Percentiles rank a stretch among this genome's conserved stretches.
Evolutionary conservation across 2,113 vertebrate genomes (phyloP).

Genomic region (Gambusia holbrooki): DNA sequence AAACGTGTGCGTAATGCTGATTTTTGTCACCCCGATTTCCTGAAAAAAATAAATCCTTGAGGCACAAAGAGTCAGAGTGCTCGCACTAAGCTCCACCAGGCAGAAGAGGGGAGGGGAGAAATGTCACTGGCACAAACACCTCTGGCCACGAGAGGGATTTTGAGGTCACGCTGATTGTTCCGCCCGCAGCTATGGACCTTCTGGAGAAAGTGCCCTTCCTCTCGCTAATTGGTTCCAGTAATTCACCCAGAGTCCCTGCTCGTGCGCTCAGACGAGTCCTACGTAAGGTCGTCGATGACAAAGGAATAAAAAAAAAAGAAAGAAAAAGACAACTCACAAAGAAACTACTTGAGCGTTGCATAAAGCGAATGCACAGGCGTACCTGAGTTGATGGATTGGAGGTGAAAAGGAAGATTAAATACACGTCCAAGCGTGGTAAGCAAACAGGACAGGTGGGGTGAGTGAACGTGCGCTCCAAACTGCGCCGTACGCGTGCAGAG

Average conservation of each 20-base stretch:
- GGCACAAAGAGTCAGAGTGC: constrained; percentile 26
- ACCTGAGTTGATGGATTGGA: constrained; percentile 17
- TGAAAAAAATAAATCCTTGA: background rate
- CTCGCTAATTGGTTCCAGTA: constrained; percentile 68
- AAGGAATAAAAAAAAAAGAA: constrained; percentile 45
- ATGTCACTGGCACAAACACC: constrained; percentile 65
- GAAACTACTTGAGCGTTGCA: constrained; percentile 17
- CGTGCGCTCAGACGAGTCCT: constrained; percentile 30
- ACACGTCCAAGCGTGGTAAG: constrained; percentile 16
- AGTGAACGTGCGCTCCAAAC: constrained; percentile 4
- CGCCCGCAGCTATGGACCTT: constrained; percentile 56
- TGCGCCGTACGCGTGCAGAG: background rate
- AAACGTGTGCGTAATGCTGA: constrained; percentile 40
- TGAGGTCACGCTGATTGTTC: constrained; percentile 71
- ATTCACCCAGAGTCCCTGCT: constrained; percentile 58
- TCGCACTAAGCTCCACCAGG: constrained; percentile 44
- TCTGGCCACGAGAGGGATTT: constrained; percentile 64
- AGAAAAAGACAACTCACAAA: constrained; percentile 45
- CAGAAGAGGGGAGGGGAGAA: constrained; percentile 40
- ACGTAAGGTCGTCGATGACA: constrained; percentile 49
- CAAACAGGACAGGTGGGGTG: constrained; percentile 23
- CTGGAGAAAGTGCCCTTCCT: constrained; percentile 64
- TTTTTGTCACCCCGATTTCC: constrained; percentile 25
- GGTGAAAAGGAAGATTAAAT: constrained; percentile 44
- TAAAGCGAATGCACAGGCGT: background rate